Base-by-base conservation (phyloP, 2,888 invertebrate genomes). In the Ormyrus nitidulus region DNA sequence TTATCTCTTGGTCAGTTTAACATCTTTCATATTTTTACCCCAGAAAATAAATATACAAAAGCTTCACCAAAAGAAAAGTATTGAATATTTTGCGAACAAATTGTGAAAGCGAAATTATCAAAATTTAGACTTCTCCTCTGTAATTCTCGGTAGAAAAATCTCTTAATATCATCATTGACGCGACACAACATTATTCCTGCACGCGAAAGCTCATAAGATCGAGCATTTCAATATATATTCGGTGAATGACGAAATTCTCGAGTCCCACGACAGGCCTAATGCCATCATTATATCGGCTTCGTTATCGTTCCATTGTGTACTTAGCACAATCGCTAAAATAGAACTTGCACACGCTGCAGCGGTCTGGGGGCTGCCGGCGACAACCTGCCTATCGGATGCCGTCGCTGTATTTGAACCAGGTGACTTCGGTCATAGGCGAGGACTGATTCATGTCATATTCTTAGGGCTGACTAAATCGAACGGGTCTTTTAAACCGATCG, bases 231-330 rank as follows among this genome's bases (percentile, higher is more conserved):
- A 66, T 66, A 66, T 74, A 5, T 34, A 9, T 11, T 58, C 11
- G 48, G 73, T 58, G 58, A 58, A 74, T 56, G 64, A 58, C 56
- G 48, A 66, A 74, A 66, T 59, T 34, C 56, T 56, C 19, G 44
- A 9, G 53, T 53, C 49, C 9, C 49, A 13, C 46, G 51, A 34
- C 34, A 48, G 59, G 48, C 64, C 74, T 69, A 69, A 76, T 69
- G 66, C 66, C 71, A 61, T 68, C 72, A 49, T 65, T 59, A 56
- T 59, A 68, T 68, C 69, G 71, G 59, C 70, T 75, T 79, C 79
- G 75, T 79, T 79, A 70, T 79, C 75, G 61, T 9, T 7, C 75
- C 65, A 79, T 75, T 79, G 79, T 75, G 62, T 13, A 78, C 68
- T 73, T 78, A 78, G 72, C 46, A 68, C 72, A 59, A 71, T 65